A percentile compares a stretch with the other conserved stretches of the same genome.
These are phyloP conservation scores for Heliocidaris tuberculata DNA, from an alignment of 35 echinoderm and acorn worm species.

Conservation along the genomic window DNA sequence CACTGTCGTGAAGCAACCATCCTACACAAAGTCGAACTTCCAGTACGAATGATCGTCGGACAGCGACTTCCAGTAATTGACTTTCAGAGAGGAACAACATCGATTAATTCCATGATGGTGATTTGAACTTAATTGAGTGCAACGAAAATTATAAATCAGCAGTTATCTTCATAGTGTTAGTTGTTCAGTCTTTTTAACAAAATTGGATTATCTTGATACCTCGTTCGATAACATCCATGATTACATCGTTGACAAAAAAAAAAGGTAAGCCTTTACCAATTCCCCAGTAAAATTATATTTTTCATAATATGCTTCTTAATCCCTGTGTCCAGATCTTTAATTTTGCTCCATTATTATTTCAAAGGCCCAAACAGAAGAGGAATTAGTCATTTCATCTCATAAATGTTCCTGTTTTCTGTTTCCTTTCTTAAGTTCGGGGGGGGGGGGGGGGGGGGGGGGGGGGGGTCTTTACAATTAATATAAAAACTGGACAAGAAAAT, in stretches of 20 bases:
- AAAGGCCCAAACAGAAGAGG: too few relatives aligned
- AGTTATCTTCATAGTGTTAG: neutral
- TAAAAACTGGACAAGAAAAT: too few relatives aligned
- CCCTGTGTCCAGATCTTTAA: neutral
- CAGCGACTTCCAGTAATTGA: conserved; percentile 27
- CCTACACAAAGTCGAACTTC: neutral
- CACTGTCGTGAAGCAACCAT: neutral
- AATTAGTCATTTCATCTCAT: too few relatives aligned
- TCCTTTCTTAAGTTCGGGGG: too few relatives aligned
- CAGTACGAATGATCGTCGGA: neutral
- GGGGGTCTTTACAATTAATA: too few relatives aligned
- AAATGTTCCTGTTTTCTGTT: too few relatives aligned
- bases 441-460: too few relatives aligned
- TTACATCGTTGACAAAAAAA: neutral
- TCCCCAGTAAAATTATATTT: neutral
- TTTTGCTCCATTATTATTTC: too few relatives aligned
- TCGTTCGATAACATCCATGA: neutral
- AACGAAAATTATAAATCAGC: too few relatives aligned
- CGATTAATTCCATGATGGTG: neutral
- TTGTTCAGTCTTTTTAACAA: neutral
- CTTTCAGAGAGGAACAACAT: neutral
- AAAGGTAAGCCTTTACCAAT: conserved; percentile 10
- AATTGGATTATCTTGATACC: conserved; percentile 21
- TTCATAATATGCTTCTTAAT: neutral
- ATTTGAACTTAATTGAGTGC: too few relatives aligned